These are phyloP conservation scores for Epistrophe eligans DNA, from an alignment of 2,888 invertebrate species.

Conservation along the genomic window DNA sequence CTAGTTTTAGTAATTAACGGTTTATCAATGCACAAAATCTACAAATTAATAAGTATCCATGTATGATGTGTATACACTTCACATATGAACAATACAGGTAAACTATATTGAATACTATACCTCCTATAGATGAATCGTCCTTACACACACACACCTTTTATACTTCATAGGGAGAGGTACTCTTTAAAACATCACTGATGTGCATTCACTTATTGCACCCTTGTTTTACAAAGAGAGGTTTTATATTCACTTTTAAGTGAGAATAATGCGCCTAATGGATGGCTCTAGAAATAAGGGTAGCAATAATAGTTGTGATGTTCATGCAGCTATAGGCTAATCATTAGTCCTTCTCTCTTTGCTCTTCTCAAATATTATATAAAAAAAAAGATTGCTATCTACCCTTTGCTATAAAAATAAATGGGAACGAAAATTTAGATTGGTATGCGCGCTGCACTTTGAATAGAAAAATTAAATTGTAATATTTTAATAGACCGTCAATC, in stretches of 20 bases:
- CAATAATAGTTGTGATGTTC: constrained; percentile 20
- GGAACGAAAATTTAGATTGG: constrained; percentile 35
- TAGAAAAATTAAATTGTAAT: constrained; percentile 47
- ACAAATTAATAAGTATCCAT: constrained; percentile 32
- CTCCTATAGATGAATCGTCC: constrained; percentile 30
- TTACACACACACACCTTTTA: too few relatives aligned
- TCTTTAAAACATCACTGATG: neutral
- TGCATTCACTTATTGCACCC: constrained; percentile 36
- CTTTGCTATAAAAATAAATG: constrained; percentile 30
- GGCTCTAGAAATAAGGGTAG: constrained; percentile 39
- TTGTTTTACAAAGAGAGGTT: constrained; percentile 10
- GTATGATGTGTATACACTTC: neutral
- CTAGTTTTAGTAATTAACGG: constrained; percentile 37
- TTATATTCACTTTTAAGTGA: constrained; percentile 9
- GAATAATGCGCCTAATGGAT: constrained; percentile 38
- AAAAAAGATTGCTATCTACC: constrained; percentile 64
- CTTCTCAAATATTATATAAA: neutral
- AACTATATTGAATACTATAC: neutral
- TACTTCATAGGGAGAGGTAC: neutral
- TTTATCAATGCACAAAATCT: constrained; percentile 64
- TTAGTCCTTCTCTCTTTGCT: constrained; percentile 1
- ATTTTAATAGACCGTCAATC: constrained; percentile 44
- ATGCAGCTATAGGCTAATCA: neutral
- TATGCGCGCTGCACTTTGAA: constrained; percentile 1
- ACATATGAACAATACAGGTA: neutral